A percentile compares a stretch with the other conserved stretches of the same genome.
phyloP scores from a whole-genome alignment of 2,888 invertebrate genomes.

The Lasioglossum vierecki region DNA sequence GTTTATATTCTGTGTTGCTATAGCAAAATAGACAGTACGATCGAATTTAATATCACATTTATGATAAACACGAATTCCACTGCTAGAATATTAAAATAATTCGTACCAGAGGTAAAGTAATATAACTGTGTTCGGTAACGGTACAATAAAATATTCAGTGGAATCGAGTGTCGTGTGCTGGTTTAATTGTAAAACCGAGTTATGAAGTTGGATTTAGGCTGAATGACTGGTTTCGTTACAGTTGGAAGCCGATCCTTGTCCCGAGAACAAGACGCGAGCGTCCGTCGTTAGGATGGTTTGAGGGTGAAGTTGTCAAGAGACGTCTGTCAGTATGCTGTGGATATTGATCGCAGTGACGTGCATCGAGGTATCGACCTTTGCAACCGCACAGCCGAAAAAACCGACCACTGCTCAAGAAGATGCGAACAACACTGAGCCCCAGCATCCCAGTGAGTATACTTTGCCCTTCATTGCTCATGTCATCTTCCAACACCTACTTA shows the following conservation, averaged over 20 bases:
- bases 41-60: no score
- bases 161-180: neutral
- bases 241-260: conserved; percentile 14
- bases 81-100: neutral
- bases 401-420: conserved; percentile 71
- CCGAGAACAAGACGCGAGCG: conserved; percentile 47
- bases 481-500: neutral
- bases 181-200: neutral
- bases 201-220: neutral
- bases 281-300: conserved; percentile 68
- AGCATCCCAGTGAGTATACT: conserved; percentile 69
- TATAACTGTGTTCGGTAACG: neutral
- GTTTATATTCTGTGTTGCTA: neutral
- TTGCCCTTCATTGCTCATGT: neutral
- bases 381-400: conserved; percentile 76
- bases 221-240: conserved; percentile 8
- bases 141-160: neutral
- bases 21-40: no score
- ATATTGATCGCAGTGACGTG: conserved; percentile 77
- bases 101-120: neutral
- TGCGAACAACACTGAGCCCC: conserved; percentile 75
- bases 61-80: no score
- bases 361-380: conserved; percentile 79
- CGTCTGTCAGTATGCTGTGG: conserved; percentile 78
- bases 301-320: conserved; percentile 69